Percentiles rank a stretch among this genome's conserved stretches.
phyloP scores from a whole-genome alignment of 2,797 vertebrate species.

The Centropyge bicolor region DNA sequence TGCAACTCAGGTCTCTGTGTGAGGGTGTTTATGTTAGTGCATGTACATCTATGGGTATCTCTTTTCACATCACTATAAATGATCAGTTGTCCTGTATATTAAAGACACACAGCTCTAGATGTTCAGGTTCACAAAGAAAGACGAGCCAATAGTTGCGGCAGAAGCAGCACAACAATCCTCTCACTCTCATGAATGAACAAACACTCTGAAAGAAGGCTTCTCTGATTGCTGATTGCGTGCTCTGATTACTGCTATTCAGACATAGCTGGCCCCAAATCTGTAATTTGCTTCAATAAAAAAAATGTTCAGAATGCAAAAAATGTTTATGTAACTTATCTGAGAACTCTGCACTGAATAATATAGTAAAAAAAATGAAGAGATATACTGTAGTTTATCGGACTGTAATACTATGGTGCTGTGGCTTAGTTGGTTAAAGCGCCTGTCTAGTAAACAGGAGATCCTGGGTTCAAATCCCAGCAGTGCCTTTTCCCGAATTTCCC shows the following conservation, averaged over 20 bases:
- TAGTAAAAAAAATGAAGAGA: background rate
- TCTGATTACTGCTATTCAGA: conserved; percentile 56
- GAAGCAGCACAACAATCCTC: conserved; percentile 29
- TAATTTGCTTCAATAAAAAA: conserved; percentile 18
- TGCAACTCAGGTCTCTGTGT: background rate
- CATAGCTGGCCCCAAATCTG: conserved; percentile 17
- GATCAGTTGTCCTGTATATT: background rate
- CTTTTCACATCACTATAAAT: background rate
- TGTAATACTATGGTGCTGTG: too few relatives aligned
- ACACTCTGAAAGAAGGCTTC: conserved; percentile 39
- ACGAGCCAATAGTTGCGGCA: background rate
- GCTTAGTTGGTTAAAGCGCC: too few relatives aligned
- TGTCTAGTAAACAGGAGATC: too few relatives aligned
- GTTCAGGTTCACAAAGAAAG: conserved; percentile 24
- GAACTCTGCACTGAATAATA: background rate
- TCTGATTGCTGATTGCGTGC: conserved; percentile 61
- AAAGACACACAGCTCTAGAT: background rate
- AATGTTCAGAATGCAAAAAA: conserved; percentile 9
- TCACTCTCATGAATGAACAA: conserved; percentile 7
- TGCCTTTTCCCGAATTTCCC: too few relatives aligned
- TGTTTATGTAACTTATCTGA: conserved; percentile 1
- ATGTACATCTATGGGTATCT: background rate
- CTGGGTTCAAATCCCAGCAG: too few relatives aligned
- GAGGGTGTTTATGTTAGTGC: background rate
- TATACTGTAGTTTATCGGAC: background rate